Evolutionary conservation across 2,797 vertebrate species (phyloP).

Genomic region (Crenichthys baileyi): DNA sequence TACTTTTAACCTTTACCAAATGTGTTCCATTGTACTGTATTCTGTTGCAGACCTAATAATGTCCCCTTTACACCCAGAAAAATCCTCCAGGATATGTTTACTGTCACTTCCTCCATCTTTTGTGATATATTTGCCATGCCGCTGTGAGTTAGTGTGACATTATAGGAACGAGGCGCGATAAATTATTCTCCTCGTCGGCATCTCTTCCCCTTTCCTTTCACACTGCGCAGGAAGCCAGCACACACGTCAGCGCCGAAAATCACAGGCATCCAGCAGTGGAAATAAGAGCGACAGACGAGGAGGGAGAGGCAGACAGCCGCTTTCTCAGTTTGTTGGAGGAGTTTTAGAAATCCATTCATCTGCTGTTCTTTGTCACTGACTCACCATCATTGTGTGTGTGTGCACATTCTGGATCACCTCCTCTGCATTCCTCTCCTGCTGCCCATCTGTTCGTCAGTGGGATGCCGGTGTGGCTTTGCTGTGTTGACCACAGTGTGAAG

Average conservation of each 20-base stretch:
- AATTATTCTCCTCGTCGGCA: slow-evolving; percentile 42
- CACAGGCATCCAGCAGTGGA: slow-evolving; percentile 29
- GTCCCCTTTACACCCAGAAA: slow-evolving; percentile 42
- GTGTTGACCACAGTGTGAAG: slow-evolving; percentile 55
- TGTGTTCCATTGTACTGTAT: slow-evolving; percentile 40
- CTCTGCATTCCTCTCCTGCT: slow-evolving; percentile 49
- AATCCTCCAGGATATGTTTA: slow-evolving; percentile 67
- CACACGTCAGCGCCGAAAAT: slow-evolving; percentile 36
- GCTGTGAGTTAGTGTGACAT: slow-evolving; percentile 62
- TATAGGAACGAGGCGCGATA: slow-evolving; percentile 43
- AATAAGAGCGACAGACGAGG: slow-evolving; percentile 22
- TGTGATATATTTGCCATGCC: slow-evolving; percentile 59
- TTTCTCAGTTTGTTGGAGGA: slow-evolving; percentile 21
- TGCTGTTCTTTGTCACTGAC: slow-evolving; percentile 52
- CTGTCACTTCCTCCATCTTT: slow-evolving; percentile 56
- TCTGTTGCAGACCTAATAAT: slow-evolving; percentile 49
- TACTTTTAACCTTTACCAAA: slow-evolving; percentile 61
- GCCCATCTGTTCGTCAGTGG: slow-evolving; percentile 62
- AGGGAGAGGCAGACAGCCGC: slow-evolving; percentile 12
- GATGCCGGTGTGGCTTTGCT: slow-evolving; percentile 50
- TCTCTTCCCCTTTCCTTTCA: slow-evolving; percentile 40
- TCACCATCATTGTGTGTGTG: slow-evolving; percentile 41
- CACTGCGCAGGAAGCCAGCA: slow-evolving; percentile 29
- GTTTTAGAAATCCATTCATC: slow-evolving; percentile 42
- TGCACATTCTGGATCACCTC: slow-evolving; percentile 57